Conservation (phyloP, 2,797 vertebrate genomes). For the Zonotrichia albicollis region DNA sequence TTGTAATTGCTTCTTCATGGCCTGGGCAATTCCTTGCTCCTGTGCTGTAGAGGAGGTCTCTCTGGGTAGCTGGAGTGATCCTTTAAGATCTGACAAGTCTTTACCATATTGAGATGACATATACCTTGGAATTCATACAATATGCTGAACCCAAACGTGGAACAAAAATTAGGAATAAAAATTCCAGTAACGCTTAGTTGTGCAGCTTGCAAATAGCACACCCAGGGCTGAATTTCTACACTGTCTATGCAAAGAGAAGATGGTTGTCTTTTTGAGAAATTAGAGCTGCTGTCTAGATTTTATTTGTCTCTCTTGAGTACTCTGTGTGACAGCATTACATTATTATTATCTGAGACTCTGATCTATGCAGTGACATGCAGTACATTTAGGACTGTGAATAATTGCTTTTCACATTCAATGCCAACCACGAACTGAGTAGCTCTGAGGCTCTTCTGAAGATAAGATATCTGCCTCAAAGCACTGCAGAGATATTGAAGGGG, state of each 20-base stretch:
- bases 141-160: background rate
- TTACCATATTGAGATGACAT: background rate
- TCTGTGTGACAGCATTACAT: background rate
- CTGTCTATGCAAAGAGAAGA: background rate
- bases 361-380: background rate
- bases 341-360: background rate
- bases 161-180: background rate
- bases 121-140: background rate
- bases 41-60: background rate
- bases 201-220: background rate
- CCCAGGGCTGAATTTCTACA: background rate
- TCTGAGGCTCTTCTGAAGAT: background rate
- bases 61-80: background rate
- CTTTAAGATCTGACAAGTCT: background rate
- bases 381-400: slow-evolving; percentile 8
- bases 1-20: background rate
- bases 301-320: background rate
- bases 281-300: background rate
- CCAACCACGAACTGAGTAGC: background rate
- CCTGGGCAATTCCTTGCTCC: background rate
- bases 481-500: slow-evolving; percentile 24
- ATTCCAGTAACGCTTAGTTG: background rate
- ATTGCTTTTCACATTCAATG: slow-evolving; percentile 29
- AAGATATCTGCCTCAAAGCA: background rate
- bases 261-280: background rate